Evolutionary conservation across 2,888 invertebrate species (phyloP).

Genomic region (Sisyra terminalis): DNA sequence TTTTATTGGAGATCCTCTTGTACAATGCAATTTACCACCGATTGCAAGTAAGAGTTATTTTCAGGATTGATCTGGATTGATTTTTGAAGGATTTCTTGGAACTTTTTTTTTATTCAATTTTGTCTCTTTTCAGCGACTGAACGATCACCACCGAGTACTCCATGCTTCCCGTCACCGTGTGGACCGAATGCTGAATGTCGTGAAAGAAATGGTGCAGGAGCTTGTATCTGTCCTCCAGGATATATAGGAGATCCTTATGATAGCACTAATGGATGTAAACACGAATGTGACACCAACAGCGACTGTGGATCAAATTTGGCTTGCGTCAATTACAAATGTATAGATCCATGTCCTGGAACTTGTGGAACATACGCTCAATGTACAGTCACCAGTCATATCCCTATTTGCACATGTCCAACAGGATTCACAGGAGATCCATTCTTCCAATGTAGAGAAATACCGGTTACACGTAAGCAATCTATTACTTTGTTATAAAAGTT

Average conservation of each 20-base stretch:
- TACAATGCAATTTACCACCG: conserved; percentile 14
- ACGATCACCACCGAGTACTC: conserved; percentile 47
- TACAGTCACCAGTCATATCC: conserved; percentile 60
- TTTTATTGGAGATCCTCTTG: conserved; percentile 50
- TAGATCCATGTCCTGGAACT: conserved; percentile 69
- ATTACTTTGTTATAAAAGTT: not conserved
- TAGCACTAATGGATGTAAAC: conserved; percentile 42
- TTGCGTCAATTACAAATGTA: conserved; percentile 68
- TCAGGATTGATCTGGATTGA: not conserved
- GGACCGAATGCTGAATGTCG: conserved; percentile 73
- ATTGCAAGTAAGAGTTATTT: conserved; percentile 16
- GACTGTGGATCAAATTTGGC: conserved; percentile 58
- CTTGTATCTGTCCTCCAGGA: conserved; percentile 63
- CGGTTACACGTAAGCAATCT: conserved; percentile 16
- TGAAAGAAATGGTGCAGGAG: conserved; percentile 69
- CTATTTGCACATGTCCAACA: conserved; percentile 55
- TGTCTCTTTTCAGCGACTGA: conserved; percentile 34
- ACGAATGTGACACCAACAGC: conserved; percentile 63
- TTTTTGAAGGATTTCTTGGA: no score
- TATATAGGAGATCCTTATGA: conserved; percentile 74
- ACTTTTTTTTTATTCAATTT: not conserved
- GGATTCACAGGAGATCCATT: conserved; percentile 73
- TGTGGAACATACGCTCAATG: conserved; percentile 71
- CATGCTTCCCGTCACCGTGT: conserved; percentile 70
- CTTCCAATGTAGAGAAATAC: conserved; percentile 49